Conservation (phyloP, 2,797 vertebrate species). For the Todus mexicanus region DNA sequence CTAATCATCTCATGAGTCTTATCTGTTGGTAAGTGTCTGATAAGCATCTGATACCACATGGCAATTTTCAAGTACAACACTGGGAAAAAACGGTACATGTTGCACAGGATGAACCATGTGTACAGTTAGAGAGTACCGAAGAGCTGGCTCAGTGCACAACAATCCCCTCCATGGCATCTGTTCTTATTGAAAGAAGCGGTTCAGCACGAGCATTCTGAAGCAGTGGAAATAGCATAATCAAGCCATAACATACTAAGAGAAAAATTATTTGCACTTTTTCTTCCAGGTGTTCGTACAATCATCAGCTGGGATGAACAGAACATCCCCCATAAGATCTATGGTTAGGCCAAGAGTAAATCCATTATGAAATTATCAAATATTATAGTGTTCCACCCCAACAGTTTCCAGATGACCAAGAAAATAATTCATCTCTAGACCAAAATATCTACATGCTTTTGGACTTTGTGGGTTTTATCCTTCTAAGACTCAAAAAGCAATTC, state of each 20-base stretch:
- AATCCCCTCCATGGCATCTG: not conserved
- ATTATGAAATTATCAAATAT: not conserved
- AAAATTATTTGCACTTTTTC: not conserved
- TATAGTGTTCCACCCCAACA: not conserved
- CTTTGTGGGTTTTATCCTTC: not conserved
- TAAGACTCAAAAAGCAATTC: not conserved
- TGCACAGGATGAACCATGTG: not conserved
- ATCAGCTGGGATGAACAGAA: not conserved
- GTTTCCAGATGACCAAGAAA: not conserved
- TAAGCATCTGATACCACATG: not conserved
- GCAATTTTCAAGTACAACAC: not conserved
- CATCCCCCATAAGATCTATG: not conserved
- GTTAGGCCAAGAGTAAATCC: not conserved
- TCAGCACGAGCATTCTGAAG: not conserved
- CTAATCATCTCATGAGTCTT: not conserved
- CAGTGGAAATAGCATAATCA: not conserved
- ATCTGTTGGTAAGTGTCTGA: not conserved
- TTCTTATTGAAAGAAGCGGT: not conserved
- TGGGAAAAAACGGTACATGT: not conserved
- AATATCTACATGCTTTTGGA: not conserved
- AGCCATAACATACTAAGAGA: not conserved
- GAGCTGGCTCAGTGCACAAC: not conserved
- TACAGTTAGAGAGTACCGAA: not conserved
- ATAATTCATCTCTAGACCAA: not conserved
- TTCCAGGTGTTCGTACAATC: not conserved